phyloP scores from a whole-genome alignment of 2,797 vertebrate species.

The Trachops cirrhosus region DNA sequence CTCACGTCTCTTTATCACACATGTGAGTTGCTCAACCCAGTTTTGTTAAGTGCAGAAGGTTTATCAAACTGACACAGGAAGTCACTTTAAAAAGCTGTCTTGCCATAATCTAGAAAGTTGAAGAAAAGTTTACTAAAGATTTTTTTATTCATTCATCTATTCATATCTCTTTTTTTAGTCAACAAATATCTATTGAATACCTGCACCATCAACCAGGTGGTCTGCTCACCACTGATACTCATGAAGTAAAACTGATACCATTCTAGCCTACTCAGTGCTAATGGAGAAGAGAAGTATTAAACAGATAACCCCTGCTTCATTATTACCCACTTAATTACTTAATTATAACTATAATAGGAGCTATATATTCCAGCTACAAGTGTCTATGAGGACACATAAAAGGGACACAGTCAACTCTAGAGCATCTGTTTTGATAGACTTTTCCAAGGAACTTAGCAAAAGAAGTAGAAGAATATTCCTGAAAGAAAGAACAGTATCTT shows the following conservation, averaged over 20 bases:
- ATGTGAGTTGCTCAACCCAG: neutral
- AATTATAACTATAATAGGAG: neutral
- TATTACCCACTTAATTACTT: neutral
- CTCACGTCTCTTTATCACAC: neutral
- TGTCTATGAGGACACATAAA: neutral
- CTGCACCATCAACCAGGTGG: neutral
- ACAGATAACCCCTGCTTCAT: neutral
- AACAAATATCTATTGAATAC: neutral
- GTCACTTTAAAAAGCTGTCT: neutral
- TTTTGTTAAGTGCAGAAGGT: neutral
- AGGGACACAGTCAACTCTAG: neutral
- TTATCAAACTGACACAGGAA: neutral
- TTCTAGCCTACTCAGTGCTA: neutral
- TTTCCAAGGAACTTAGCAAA: slow-evolving; percentile 18
- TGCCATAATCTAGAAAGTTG: neutral
- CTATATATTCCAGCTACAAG: neutral
- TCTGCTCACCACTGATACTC: neutral
- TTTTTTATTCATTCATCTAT: neutral
- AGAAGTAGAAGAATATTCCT: slow-evolving; percentile 11
- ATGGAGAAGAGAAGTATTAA: neutral
- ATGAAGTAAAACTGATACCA: neutral
- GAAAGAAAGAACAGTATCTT: slow-evolving; percentile 23
- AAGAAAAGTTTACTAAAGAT: neutral
- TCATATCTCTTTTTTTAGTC: neutral
- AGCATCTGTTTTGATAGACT: neutral